Base-by-base conservation (phyloP, 2,113 vertebrate genomes). In the Amphiprion ocellaris region DNA sequence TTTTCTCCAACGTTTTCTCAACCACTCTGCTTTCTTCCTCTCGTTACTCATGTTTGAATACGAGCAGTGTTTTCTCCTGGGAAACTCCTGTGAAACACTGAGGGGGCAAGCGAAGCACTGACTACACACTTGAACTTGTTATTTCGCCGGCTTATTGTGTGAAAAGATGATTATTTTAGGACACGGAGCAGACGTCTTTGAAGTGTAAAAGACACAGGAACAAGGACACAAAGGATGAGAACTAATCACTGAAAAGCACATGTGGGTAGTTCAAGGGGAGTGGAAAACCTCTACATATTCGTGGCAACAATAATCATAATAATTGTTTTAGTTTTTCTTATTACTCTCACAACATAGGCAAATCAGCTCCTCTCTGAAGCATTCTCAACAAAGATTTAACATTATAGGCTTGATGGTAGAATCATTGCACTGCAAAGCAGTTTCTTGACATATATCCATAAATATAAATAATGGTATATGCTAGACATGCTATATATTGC, bases 51-150 rank as follows among this genome's bases (percentile, higher is more conserved):
- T 60, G 72, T 60, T 76, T 84, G 69, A 84, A 81, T 74, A 62
- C 9, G 4, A 50, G 60, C 47, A 1, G 23, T 16, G 16, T 79
- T 69, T 69, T 52, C 69, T 49, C 60, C 26, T 4, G 47, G 74
- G 77, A 41, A 52, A 50, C 74, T 47, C 49, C 0, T 1, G 49
- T 46, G 50, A 81, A 76, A 74, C 46, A 79, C 52, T 37, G 58
- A 70, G 64, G 49, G 63, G 71, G 63, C 44, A 65, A 83, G 62
- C 66, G 75, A 28, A 78, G 37, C 77, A 69, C 70, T 67, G 58
- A 44, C 50, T 17, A 26, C 69, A 76, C 68, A 82, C 84, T 79
- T 78, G 61, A 85, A 87, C 61, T 81, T 86, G 77, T 88, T 89
- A 86, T 91, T 82, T 87, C 55, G 74, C 24, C 0, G 5, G 64